Evolutionary conservation across 2,888 invertebrate species (phyloP).

Genomic region (Pammene aurita): DNA sequence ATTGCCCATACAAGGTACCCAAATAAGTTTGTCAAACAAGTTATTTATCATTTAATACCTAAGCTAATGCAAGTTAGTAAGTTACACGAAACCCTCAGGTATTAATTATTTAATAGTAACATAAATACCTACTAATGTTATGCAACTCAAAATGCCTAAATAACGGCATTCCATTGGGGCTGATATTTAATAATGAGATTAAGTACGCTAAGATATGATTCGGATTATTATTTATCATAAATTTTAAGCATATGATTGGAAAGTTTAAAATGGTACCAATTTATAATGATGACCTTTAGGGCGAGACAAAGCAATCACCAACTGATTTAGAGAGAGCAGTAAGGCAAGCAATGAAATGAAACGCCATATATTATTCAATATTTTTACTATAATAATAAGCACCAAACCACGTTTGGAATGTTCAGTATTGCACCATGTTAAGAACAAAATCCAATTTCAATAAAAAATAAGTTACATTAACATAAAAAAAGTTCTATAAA

Average conservation of each 20-base stretch:
- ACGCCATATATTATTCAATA: slow-evolving; percentile 71
- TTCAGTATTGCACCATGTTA: slow-evolving; percentile 79
- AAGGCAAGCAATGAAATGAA: slow-evolving; percentile 72
- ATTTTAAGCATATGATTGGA: slow-evolving; percentile 32
- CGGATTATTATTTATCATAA: slow-evolving; percentile 41
- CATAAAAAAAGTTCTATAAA: slow-evolving; percentile 52
- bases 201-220: slow-evolving; percentile 53
- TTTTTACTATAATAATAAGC: slow-evolving; percentile 79
- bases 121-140: slow-evolving; percentile 61
- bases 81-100: slow-evolving; percentile 63
- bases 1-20: slow-evolving; percentile 22
- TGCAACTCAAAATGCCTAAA: slow-evolving; percentile 45
- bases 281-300: slow-evolving; percentile 77
- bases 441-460: slow-evolving; percentile 69
- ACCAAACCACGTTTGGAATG: slow-evolving; percentile 83
- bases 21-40: slow-evolving; percentile 60
- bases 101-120: slow-evolving; percentile 50
- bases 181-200: slow-evolving; percentile 40
- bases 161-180: slow-evolving; percentile 15
- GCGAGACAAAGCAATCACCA: slow-evolving; percentile 47
- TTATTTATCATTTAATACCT: slow-evolving; percentile 54
- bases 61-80: slow-evolving; percentile 68
- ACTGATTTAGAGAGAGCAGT: slow-evolving; percentile 56
- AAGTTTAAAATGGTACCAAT: slow-evolving; percentile 27
- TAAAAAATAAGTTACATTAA: slow-evolving; percentile 58